Evolutionary conservation across 1,140 invertebrate species (phyloP), one percentile per base, ranked within the genome.

Genomic region (Littorina saxatilis): DNA sequence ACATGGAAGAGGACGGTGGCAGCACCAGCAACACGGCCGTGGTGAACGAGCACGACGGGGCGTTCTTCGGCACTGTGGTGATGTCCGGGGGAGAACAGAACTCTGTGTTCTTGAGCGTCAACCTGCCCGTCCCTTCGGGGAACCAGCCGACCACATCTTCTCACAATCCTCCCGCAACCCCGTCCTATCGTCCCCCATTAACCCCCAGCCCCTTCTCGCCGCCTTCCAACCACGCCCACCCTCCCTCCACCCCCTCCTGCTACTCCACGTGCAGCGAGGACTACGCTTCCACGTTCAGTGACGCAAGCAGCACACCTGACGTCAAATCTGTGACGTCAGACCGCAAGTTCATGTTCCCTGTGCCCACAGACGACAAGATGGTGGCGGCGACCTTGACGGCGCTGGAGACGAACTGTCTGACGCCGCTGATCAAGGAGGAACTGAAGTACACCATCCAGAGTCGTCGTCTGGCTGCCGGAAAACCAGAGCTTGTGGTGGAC

Each of bases 371-470:
- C 20, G 78, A 86, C 39, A 79, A 82, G 27, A 80, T 87, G n/a
- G 39, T 80, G n/a, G 80, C 80, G 13, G 87, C 87, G 0, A 81
- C 84, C 23, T 27, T 86, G 15, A 74, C 78, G 11, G 85, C 84
- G 0, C 37, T 89, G 17, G 73, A 87, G 76, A 86, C 84, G 13
- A 95, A 96, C 92, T 97, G 96, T 58, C 95, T 96, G 90, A 97
- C 96, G 85, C 96, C 97, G 89, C 94, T 98, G 78, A 98, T 98
- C 92, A 98, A 98, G 93, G 97, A 95, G 91, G 94, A 96, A 95
- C 94, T 98, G 87, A 98, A 98, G 93, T 93, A 97, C 85, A 96
- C 96, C 82, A 96, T 98, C 86, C 96, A 97, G 92, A 96, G 95
- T 78, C 96, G 97, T 91, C 94, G 97, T 85, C 95, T 92, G 74